These are phyloP conservation scores for Drosophila mettleri DNA, from an alignment of 2,888 invertebrate genomes.

Conservation along the genomic window DNA sequence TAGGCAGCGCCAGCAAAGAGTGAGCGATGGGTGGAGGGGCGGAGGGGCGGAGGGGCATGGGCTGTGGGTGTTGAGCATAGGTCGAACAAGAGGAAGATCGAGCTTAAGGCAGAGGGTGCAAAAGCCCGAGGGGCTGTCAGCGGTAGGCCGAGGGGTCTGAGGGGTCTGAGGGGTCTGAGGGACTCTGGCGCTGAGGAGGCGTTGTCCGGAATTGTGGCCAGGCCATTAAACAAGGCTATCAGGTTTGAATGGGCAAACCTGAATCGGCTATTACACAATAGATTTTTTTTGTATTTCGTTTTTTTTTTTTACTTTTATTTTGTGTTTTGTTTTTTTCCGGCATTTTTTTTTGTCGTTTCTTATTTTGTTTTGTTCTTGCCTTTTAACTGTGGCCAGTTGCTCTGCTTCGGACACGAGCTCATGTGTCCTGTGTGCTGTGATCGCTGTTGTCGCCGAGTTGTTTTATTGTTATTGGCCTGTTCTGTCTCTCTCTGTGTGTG, in stretches of 20 bases:
- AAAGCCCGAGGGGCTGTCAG: background rate
- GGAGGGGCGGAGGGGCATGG: background rate
- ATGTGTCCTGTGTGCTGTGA: slow-evolving; percentile 29
- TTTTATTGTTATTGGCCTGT: slow-evolving; percentile 75
- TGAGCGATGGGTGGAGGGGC: background rate
- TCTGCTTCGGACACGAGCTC: slow-evolving; percentile 48
- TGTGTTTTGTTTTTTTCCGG: slow-evolving; percentile 13
- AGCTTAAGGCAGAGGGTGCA: background rate
- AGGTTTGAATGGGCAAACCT: slow-evolving; percentile 75
- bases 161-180: background rate
- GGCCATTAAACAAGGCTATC: slow-evolving; percentile 79
- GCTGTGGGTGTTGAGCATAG: background rate
- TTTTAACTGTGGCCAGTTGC: slow-evolving; percentile 32
- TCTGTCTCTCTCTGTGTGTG: background rate
- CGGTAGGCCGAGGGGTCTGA: background rate
- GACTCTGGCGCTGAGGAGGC: slow-evolving; percentile 15
- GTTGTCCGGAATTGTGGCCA: slow-evolving; percentile 61
- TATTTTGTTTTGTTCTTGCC: slow-evolving; percentile 18
- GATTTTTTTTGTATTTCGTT: slow-evolving; percentile 40
- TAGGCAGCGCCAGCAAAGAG: background rate
- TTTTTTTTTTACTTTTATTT: slow-evolving; percentile 23
- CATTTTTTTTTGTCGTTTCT: slow-evolving; percentile 14
- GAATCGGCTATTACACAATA: slow-evolving; percentile 79
- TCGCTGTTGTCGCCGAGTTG: slow-evolving; percentile 39
- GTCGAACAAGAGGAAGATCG: background rate